phyloP scores from a whole-genome alignment of 2,888 invertebrate species.

The Sinopyrophorus schimmeli region DNA sequence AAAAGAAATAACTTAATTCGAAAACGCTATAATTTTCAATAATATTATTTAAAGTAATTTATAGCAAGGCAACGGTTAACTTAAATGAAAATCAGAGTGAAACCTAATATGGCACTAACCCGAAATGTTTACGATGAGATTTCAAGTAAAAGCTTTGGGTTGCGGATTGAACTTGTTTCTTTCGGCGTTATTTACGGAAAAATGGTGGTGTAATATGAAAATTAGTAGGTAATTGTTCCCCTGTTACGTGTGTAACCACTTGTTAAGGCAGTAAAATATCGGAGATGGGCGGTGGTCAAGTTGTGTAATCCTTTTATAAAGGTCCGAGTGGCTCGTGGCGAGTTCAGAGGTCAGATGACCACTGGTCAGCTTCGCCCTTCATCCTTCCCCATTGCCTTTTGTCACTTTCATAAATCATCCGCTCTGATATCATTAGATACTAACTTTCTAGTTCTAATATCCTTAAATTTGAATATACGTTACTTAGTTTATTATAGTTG shows the following conservation, averaged over 20 bases:
- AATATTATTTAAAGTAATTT: too few relatives aligned
- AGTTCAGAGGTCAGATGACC: conserved; percentile 49
- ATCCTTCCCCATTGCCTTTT: conserved; percentile 34
- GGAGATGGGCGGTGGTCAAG: conserved; percentile 32
- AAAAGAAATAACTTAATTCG: too few relatives aligned
- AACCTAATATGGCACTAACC: too few relatives aligned
- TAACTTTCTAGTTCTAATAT: conserved; percentile 24
- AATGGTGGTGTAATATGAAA: conserved; percentile 15
- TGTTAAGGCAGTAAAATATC: conserved; percentile 32
- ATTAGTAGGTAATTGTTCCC: conserved; percentile 22
- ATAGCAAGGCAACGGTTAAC: too few relatives aligned
- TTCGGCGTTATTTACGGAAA: too few relatives aligned
- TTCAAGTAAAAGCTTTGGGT: too few relatives aligned
- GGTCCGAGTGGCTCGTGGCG: conserved; percentile 46
- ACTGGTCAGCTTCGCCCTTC: conserved; percentile 41
- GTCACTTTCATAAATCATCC: conserved; percentile 41
- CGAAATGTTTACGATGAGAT: too few relatives aligned
- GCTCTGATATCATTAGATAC: conserved; percentile 28
- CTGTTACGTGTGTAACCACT: conserved; percentile 31
- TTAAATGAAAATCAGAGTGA: too few relatives aligned
- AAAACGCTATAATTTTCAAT: too few relatives aligned
- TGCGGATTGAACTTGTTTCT: too few relatives aligned
- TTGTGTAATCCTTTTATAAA: conserved; percentile 48
- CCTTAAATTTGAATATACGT: conserved; percentile 22
- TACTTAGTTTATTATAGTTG: conserved; percentile 27